Evolutionary conservation across 2,113 vertebrate genomes (phyloP).

Genomic region (Heptranchias perlo): DNA sequence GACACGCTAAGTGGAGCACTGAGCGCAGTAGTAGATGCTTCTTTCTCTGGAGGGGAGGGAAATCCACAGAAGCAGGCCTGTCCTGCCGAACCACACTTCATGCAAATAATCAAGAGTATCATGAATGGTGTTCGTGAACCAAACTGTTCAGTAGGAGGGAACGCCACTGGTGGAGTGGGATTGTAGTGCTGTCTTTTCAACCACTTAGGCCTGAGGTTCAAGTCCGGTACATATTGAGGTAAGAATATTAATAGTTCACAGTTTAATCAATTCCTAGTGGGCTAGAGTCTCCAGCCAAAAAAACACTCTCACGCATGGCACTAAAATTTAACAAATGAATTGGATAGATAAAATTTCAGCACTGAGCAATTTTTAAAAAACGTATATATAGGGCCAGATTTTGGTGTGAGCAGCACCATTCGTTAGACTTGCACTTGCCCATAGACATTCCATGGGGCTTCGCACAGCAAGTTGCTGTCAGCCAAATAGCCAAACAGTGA

Average conservation of each 20-base stretch:
- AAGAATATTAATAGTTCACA: slow-evolving; percentile 11
- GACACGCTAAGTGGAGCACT: not conserved
- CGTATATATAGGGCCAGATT: no score
- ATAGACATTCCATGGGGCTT: no score
- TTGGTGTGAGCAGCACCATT: no score
- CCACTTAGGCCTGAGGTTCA: not conserved
- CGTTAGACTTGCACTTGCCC: no score
- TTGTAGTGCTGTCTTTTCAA: not conserved
- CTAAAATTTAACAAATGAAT: not conserved
- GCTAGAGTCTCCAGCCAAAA: not conserved
- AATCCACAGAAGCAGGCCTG: not conserved
- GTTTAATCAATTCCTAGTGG: not conserved
- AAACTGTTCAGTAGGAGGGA: not conserved
- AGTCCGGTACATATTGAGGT: not conserved
- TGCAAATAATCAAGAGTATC: not conserved
- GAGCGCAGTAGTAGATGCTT: not conserved
- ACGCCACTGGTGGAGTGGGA: not conserved
- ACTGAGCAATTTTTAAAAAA: not conserved
- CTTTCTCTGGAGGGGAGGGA: not conserved
- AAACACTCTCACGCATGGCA: not conserved
- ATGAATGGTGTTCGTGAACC: not conserved
- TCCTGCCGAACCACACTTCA: not conserved
- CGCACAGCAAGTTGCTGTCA: no score
- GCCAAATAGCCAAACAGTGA: no score
- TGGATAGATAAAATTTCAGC: not conserved